Evolutionary conservation across 2,888 invertebrate genomes (phyloP).

Genomic region (Rhamphomyia laevipes): DNA sequence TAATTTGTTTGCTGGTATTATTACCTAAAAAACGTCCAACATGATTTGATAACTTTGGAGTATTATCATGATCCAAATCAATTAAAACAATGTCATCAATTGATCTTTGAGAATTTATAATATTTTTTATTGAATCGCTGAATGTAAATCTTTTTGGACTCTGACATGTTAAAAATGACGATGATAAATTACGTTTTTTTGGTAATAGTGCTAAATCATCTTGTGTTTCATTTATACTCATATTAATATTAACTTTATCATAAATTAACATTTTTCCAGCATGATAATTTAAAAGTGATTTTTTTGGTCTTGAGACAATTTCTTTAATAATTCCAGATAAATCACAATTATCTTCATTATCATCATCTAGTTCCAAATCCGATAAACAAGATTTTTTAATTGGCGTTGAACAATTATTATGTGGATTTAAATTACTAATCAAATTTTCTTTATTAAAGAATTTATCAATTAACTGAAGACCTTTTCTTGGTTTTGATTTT

Average conservation of each 20-base stretch:
- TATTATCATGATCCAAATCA: slow-evolving; percentile 18
- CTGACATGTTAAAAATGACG: slow-evolving; percentile 10
- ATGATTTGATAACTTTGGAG: slow-evolving; percentile 14
- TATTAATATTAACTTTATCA: slow-evolving; percentile 17
- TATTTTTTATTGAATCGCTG: not conserved
- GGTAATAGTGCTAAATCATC: slow-evolving; percentile 24
- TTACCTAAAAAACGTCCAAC: slow-evolving; percentile 24
- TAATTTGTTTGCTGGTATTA: slow-evolving; percentile 13
- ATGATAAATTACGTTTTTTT: slow-evolving; percentile 21
- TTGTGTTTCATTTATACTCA: slow-evolving; percentile 9
- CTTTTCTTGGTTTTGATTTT: slow-evolving; percentile 27
- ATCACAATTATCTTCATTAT: slow-evolving; percentile 37
- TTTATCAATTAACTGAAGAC: slow-evolving; percentile 31
- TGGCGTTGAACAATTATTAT: slow-evolving; percentile 27
- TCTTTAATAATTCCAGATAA: slow-evolving; percentile 44
- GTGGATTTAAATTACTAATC: not conserved
- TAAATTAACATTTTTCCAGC: slow-evolving; percentile 25
- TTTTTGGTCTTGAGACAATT: slow-evolving; percentile 32
- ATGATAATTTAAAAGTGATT: slow-evolving; percentile 19
- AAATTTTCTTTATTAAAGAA: slow-evolving; percentile 21
- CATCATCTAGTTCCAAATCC: slow-evolving; percentile 32
- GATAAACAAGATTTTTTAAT: slow-evolving; percentile 23
- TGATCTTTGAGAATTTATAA: not conserved
- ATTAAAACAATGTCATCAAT: slow-evolving; percentile 29
- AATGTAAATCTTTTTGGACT: not conserved